These are phyloP conservation scores for Acanthornis magna DNA, from an alignment of 2,797 vertebrate species.

Conservation along the genomic window DNA sequence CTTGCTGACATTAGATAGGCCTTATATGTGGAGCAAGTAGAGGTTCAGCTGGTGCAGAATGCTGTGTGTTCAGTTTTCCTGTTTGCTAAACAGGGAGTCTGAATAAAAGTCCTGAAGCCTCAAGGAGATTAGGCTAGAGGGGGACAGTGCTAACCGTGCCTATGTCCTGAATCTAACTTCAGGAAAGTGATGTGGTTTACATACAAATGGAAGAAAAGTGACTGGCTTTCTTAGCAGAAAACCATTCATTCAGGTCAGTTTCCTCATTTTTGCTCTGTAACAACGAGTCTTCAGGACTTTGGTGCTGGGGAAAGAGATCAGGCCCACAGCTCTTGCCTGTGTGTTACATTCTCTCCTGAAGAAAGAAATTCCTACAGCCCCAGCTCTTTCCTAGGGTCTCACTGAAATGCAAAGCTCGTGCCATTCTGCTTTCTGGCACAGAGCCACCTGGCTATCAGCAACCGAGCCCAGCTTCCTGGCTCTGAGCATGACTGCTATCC, in stretches of 20 bases:
- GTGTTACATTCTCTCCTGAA: background rate
- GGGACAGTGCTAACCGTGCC: background rate
- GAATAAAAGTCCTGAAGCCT: background rate
- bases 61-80: background rate
- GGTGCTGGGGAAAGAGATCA: background rate
- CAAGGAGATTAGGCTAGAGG: background rate
- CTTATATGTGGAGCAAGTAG: background rate
- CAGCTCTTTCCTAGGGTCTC: background rate
- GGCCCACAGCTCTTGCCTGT: background rate
- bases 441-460: background rate
- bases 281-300: background rate
- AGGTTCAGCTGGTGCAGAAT: background rate
- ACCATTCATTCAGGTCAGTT: background rate
- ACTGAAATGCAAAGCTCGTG: background rate
- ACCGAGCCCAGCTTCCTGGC: background rate
- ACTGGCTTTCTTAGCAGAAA: background rate
- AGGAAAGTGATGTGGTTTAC: background rate
- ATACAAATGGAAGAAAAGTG: background rate
- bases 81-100: background rate
- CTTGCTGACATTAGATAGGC: background rate
- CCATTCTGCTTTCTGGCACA: conserved; percentile 18
- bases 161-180: background rate
- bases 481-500: background rate
- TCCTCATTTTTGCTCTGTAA: background rate
- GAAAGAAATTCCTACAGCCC: background rate